phyloP scores from a whole-genome alignment of 1,140 invertebrate species.

The Orussus abietinus region DNA sequence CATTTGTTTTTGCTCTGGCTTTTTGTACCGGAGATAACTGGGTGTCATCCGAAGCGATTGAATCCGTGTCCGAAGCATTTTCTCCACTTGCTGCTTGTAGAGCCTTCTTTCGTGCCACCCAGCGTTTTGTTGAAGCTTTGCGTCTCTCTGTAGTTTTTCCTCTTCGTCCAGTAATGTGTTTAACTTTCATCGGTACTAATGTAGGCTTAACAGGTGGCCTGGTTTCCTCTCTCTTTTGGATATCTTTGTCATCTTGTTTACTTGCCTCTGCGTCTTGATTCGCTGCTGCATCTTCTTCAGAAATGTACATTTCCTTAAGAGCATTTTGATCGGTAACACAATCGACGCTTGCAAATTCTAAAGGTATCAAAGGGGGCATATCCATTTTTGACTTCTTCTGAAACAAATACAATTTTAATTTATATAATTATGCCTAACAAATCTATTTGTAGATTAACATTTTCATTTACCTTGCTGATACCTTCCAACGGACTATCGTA shows the following conservation, averaged over 20 bases:
- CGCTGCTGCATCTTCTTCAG: slow-evolving; percentile 1
- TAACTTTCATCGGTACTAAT: slow-evolving; percentile 13
- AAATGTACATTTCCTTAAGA: not conserved
- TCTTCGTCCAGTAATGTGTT: slow-evolving; percentile 22
- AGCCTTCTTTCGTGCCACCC: slow-evolving; percentile 46
- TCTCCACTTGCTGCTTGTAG: slow-evolving; percentile 42
- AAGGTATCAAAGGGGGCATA: slow-evolving; percentile 12
- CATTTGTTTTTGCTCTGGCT: slow-evolving; percentile 38
- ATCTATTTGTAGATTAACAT: too few relatives aligned
- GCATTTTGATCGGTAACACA: not conserved
- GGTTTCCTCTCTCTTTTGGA: slow-evolving; percentile 8
- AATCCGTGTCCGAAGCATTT: slow-evolving; percentile 43
- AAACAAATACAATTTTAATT: slow-evolving; percentile 12
- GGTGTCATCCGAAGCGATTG: slow-evolving; percentile 30
- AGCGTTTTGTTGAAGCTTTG: slow-evolving; percentile 44
- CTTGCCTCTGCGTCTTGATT: not conserved
- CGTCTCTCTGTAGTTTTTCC: slow-evolving; percentile 36
- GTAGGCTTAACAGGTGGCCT: slow-evolving; percentile 11
- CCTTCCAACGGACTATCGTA: too few relatives aligned
- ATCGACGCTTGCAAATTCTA: slow-evolving; percentile 8
- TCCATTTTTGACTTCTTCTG: slow-evolving; percentile 21
- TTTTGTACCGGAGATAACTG: slow-evolving; percentile 48
- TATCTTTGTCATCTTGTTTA: not conserved
- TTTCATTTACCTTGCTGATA: too few relatives aligned
- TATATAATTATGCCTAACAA: too few relatives aligned